These are phyloP conservation scores for Thymelicus lineola DNA, from an alignment of 2,888 invertebrate genomes.

Conservation along the genomic window DNA sequence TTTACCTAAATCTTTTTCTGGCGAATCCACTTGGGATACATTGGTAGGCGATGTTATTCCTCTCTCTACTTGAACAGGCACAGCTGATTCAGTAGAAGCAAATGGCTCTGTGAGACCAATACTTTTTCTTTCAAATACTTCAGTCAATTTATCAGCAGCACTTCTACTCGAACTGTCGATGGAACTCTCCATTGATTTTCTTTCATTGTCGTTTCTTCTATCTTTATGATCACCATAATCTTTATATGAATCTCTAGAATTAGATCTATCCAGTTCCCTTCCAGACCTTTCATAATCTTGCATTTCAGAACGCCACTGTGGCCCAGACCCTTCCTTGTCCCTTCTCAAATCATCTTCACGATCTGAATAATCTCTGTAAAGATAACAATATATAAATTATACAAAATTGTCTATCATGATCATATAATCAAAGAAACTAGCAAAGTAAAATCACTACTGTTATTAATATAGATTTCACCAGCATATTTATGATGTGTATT, in stretches of 20 bases:
- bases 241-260: constrained; percentile 81
- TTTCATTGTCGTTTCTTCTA: constrained; percentile 78
- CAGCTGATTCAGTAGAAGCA: constrained; percentile 55
- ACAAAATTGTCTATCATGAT: too few relatives aligned
- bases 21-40: constrained; percentile 73
- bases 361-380: constrained; percentile 77
- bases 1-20: constrained; percentile 74
- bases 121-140: constrained; percentile 81
- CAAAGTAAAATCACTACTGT: not conserved
- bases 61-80: constrained; percentile 71
- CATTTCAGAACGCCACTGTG: constrained; percentile 81
- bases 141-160: constrained; percentile 78
- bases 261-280: constrained; percentile 76
- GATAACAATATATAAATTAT: constrained; percentile 27
- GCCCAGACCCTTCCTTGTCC: constrained; percentile 75
- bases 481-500: too few relatives aligned
- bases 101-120: constrained; percentile 71
- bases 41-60: constrained; percentile 73
- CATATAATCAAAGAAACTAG: too few relatives aligned
- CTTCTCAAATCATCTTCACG: constrained; percentile 78
- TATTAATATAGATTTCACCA: not conserved
- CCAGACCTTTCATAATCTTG: constrained; percentile 77
- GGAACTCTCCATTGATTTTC: constrained; percentile 67
- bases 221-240: constrained; percentile 79
- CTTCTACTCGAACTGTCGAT: constrained; percentile 72